phyloP scores from a whole-genome alignment of 2,888 invertebrate species.

The Philereme transversata region DNA sequence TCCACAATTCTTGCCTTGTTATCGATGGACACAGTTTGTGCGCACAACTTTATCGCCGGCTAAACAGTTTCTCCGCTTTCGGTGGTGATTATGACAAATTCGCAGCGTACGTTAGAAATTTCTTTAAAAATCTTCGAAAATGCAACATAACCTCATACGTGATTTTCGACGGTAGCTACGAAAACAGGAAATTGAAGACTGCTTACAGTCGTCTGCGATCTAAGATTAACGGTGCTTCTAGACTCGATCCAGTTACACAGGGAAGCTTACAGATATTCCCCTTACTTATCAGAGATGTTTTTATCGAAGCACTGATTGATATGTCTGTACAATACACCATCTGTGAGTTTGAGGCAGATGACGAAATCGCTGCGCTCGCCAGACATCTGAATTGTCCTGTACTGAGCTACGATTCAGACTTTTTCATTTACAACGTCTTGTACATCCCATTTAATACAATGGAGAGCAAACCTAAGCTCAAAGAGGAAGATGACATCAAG shows the following conservation, averaged over 20 bases:
- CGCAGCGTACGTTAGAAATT: conserved; percentile 85
- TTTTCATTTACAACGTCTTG: conserved; percentile 92
- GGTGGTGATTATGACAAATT: conserved; percentile 94
- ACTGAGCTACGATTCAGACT: conserved; percentile 97
- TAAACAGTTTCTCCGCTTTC: conserved; percentile 87
- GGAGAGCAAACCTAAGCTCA: conserved; percentile 71
- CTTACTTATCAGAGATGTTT: conserved; percentile 88
- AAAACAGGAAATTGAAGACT: conserved; percentile 88
- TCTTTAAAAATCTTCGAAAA: conserved; percentile 87
- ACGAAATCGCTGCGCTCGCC: conserved; percentile 92
- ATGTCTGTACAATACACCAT: conserved; percentile 87
- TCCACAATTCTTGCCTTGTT: conserved; percentile 88
- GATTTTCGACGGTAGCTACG: conserved; percentile 92
- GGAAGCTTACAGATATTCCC: conserved; percentile 87
- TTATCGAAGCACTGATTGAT: conserved; percentile 87
- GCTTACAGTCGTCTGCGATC: conserved; percentile 83
- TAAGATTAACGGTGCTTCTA: conserved; percentile 84
- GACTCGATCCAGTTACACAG: conserved; percentile 82
- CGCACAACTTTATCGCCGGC: conserved; percentile 86
- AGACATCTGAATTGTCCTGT: conserved; percentile 92
- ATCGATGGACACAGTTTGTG: conserved; percentile 92
- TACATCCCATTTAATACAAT: conserved; percentile 92
- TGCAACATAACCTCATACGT: conserved; percentile 90
- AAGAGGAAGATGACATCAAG: conserved; percentile 50
- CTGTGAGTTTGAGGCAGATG: conserved; percentile 95